Base-by-base conservation (phyloP, 2,888 invertebrate species). In the Chrysopilus asiliformis region DNA sequence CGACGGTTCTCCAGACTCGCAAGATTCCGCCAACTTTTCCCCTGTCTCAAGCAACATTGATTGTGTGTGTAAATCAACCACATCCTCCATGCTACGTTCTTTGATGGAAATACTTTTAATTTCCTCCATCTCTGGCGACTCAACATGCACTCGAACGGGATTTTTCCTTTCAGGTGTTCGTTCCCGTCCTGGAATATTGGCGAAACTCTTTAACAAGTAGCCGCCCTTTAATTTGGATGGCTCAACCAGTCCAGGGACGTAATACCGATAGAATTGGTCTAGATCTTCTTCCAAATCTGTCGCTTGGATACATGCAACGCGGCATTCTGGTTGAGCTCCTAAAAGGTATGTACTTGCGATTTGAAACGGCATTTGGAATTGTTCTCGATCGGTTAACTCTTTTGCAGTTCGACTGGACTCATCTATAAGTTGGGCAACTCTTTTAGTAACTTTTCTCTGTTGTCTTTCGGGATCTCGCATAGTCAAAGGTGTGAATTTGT, bases 111-210 rank as follows among this genome's bases (percentile, higher is more conserved):
- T n/a, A n/a, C n/a, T n/a, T n/a, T n/a, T n/a, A n/a, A n/a, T n/a
- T n/a, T n/a, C n/a, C n/a, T n/a, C n/a, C n/a, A n/a, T n/a, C n/a
- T n/a, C n/a, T n/a, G n/a, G n/a, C n/a, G n/a, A n/a, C n/a, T n/a
- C n/a, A n/a, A n/a, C n/a, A n/a, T n/a, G n/a, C n/a, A n/a, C n/a
- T n/a, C n/a, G n/a, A n/a, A n/a, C n/a, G n/a, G n/a, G n/a, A n/a
- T n/a, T n/a, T n/a, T n/a, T n/a, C n/a, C n/a, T n/a, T n/a, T n/a
- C n/a, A n/a, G n/a, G n/a, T 35, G 74, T 71, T 9, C 51, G 47
- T 32, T 75, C 75, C 39, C 79, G 63, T 1, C 79, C 78, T 4
- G 73, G 72, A 48, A 79, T 78, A 31, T 61, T 50, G 16, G 60
- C 54, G 74, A 76, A 78, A 49, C 73, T 65, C 56, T 65, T 71